Evolutionary conservation across 2,113 vertebrate genomes (phyloP), one percentile per base, ranked within the genome.

Genomic region (Gallinago undulata): DNA sequence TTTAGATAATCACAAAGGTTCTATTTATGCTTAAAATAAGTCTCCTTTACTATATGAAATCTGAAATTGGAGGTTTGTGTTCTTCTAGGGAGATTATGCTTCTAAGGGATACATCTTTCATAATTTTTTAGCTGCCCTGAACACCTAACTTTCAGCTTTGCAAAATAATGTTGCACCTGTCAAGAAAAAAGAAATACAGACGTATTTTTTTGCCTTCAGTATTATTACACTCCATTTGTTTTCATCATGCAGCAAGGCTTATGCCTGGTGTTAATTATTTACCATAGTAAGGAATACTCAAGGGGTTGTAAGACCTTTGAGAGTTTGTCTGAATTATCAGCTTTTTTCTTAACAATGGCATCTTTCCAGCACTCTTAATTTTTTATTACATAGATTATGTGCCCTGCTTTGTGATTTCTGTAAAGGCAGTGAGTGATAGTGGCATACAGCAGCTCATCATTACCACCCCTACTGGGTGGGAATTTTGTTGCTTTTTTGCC

Each of bases 211-310:
- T 90, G 10, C 33, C 64, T 94, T 64, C 73, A 51, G 3, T 90
- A 33, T 45, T 93, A 33, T 31, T 83, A 39, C 31, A 84, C 43
- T 73, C 37, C 19, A 62, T 91, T 89, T 90, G 35, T 25, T 89
- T 93, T 84, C 89, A 37, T 68, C 73, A 75, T 77, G 62, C 41
- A 83, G 17, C 43, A 87, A 60, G 39, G 5, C 35, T 74, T 93
- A 74, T 4, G 30, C 75, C 89, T 82, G 31, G 11, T 82, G 21
- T 70, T 91, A 90, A 93, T 93, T 88, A 87, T 92, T 94, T 89
- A 59, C 45, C 31, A 22, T 55, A 31, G 9, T 41, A 47, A 47
- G 19, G 39, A 92, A 47, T 57, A 85, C 53, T 31, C 33, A 56
- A 33, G 39, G 22, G 13, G 2, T 77, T 84, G 50, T 41, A 67